phyloP scores from a whole-genome alignment of 2,888 invertebrate genomes.

The Eurytoma adleriae region DNA sequence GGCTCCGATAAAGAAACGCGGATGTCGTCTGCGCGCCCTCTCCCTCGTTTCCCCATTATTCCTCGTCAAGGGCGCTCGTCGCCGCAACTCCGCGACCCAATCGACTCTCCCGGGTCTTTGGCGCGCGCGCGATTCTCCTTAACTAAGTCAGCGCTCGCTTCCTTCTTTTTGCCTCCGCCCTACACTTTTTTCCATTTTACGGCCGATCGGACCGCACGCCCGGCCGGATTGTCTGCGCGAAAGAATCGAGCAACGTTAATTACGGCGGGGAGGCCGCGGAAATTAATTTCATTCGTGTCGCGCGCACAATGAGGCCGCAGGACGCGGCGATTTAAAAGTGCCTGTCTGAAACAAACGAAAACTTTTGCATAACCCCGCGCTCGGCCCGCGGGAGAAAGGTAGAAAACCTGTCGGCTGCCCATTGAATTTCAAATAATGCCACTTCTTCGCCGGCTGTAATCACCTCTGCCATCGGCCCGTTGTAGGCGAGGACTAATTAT shows the following conservation, averaged over 20 bases:
- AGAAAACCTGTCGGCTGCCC: neutral
- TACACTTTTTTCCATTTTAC: slow-evolving; percentile 10
- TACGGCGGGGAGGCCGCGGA: slow-evolving; percentile 1
- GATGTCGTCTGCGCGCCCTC: neutral
- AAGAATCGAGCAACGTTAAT: slow-evolving; percentile 28
- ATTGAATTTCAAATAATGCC: slow-evolving; percentile 38
- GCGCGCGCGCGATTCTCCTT: neutral
- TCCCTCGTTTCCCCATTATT: slow-evolving; percentile 45
- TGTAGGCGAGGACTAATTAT: slow-evolving; percentile 29
- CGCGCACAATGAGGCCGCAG: neutral
- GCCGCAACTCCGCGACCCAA: neutral
- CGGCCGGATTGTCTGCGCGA: neutral
- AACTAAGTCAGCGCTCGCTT: neutral
- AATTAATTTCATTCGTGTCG: slow-evolving; percentile 37
- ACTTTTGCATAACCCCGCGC: slow-evolving; percentile 37
- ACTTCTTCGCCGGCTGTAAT: neutral
- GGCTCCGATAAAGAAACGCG: neutral
- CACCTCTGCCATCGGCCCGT: neutral
- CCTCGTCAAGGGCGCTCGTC: slow-evolving; percentile 16
- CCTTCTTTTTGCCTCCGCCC: neutral
- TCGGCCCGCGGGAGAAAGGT: slow-evolving; percentile 8
- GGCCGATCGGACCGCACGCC: slow-evolving; percentile 1
- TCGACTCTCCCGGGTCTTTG: slow-evolving; percentile 1
- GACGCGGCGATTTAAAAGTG: slow-evolving; percentile 6
- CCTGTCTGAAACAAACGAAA: slow-evolving; percentile 38